Base-by-base conservation (phyloP, 2,113 vertebrate genomes). In the Microtus ochrogaster region DNA sequence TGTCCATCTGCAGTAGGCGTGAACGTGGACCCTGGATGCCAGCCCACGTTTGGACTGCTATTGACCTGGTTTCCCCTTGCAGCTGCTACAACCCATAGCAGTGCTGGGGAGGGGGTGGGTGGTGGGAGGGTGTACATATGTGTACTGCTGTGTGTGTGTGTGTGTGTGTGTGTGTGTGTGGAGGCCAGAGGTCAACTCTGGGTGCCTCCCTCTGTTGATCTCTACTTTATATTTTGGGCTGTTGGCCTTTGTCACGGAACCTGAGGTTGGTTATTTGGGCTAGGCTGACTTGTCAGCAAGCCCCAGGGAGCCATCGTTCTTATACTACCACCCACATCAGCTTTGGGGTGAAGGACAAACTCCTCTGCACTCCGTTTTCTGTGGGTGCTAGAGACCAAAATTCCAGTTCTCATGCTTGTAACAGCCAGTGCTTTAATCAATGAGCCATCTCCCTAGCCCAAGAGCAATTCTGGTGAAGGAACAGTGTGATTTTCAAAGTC, bases 1-100 rank as follows among this genome's bases (percentile, higher is more conserved):
- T 1, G 84, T 22, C 91, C 76, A n/a, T 93, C 94, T 79, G 86
- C 82, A 26, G 66, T 30, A 65, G 9, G 76, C 7, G 21, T 41
- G 83, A 44, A 11, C n/a, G 1, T 1, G 8, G 68, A 2, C 74
- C 4, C 19, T 2, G 17, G 63, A 33, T 24, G 86, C 72, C 79
- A 79, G 65, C 91, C 49, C 5, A 8, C 55, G 9, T 17, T 36
- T 66, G 68, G 76, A 66, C 65, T 26, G 10, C 12, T 72, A 17
- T 5, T 4, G 86, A 88, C 66, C 66, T 10, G 85, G 73, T 89
- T 58, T 17, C 21, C 36, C n/a, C 68, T 33, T 28, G 79, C 88
- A 79, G 87, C 94, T 97, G 94, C 70, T 44, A 2, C 41, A 83
- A 55, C 83, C 89, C 90, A 94, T 14, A 85, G 41, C 91, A 83